These are phyloP conservation scores for Cheirogaleus medius DNA, from an alignment of 2,113 vertebrate species.

Conservation along the genomic window DNA sequence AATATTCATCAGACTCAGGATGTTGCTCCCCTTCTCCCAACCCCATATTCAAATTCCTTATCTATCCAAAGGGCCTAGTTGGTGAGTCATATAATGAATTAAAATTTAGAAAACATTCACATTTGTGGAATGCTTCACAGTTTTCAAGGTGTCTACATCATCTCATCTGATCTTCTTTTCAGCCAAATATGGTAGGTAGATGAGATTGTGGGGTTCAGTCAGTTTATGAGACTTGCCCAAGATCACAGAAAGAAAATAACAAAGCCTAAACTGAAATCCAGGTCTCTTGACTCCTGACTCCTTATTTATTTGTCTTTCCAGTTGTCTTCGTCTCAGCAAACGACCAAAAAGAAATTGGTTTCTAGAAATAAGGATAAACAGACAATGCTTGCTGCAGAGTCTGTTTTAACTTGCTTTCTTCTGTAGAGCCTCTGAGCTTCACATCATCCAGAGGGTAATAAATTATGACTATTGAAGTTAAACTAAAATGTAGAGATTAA, in stretches of 20 bases:
- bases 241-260: conserved; percentile 1
- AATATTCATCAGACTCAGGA: not conserved
- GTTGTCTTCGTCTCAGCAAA: not conserved
- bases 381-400: not conserved
- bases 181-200: not conserved
- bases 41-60: not conserved
- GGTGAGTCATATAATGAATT: not conserved
- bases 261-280: not conserved
- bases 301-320: not conserved
- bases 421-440: not conserved
- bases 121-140: not conserved
- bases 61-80: not conserved
- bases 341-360: not conserved
- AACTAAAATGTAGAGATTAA: not conserved
- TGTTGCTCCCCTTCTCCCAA: not conserved
- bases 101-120: conserved; percentile 22
- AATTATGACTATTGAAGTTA: not conserved
- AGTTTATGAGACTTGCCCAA: not conserved
- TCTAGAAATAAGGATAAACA: not conserved
- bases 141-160: not conserved
- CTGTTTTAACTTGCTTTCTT: not conserved
- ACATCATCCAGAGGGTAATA: not conserved
- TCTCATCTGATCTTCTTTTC: conserved; percentile 27
- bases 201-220: not conserved
- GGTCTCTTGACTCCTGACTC: not conserved